Conservation (phyloP, 2,888 invertebrate genomes). For the Cephus pulcher region DNA sequence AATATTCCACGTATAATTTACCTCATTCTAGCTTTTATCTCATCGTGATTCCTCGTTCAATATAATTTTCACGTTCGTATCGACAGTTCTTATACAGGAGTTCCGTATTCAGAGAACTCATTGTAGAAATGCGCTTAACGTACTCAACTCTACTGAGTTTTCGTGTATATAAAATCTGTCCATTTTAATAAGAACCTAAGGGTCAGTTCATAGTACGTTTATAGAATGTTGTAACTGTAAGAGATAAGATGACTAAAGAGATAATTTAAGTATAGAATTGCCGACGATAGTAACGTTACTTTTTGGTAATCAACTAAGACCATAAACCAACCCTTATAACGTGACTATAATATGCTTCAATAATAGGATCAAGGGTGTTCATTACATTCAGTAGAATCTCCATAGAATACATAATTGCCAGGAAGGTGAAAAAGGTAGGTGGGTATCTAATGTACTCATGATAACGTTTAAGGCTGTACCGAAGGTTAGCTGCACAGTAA, state of each 20-base stretch:
- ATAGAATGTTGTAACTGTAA: neutral
- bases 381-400: neutral
- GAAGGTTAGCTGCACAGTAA: neutral
- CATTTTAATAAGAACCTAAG: neutral
- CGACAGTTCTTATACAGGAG: no score
- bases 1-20: no score
- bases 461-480: neutral
- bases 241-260: neutral
- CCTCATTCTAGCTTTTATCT: no score
- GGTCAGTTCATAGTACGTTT: neutral
- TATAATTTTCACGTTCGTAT: no score
- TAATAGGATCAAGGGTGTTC: neutral
- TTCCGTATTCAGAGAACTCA: no score
- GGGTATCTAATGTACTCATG: neutral
- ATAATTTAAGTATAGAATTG: neutral
- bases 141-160: no score
- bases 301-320: neutral
- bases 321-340: neutral
- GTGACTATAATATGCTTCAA: neutral
- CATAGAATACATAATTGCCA: neutral
- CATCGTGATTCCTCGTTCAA: no score
- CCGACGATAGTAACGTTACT: neutral
- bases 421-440: neutral
- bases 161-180: neutral
- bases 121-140: no score